These are phyloP conservation scores for Hoplostethus mediterraneus DNA, from an alignment of 2,797 vertebrate species.

Conservation along the genomic window DNA sequence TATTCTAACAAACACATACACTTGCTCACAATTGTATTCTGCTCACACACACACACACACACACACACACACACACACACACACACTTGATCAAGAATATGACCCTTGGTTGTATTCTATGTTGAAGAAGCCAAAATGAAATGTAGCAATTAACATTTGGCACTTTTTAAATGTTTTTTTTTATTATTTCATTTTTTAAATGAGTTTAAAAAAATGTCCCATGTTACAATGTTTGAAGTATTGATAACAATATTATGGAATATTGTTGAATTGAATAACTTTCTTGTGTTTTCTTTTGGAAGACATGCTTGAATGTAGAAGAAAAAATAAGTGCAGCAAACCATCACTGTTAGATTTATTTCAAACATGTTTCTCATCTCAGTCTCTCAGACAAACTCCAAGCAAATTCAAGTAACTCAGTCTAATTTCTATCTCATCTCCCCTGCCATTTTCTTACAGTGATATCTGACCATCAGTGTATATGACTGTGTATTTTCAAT, in stretches of 20 bases:
- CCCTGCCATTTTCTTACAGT: slow-evolving; percentile 44
- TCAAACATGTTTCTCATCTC: slow-evolving; percentile 60
- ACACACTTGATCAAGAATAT: background rate
- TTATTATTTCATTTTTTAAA: slow-evolving; percentile 40
- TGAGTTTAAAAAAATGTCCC: slow-evolving; percentile 37
- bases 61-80: background rate
- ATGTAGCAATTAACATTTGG: slow-evolving; percentile 82
- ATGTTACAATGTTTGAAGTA: slow-evolving; percentile 35
- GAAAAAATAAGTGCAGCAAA: slow-evolving; percentile 54
- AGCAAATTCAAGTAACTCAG: background rate
- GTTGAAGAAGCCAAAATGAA: slow-evolving; percentile 61
- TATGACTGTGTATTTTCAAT: slow-evolving; percentile 77
- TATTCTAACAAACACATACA: slow-evolving; percentile 23
- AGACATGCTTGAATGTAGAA: slow-evolving; percentile 87
- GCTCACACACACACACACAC: slow-evolving; percentile 15
- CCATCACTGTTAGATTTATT: slow-evolving; percentile 50
- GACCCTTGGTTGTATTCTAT: slow-evolving; percentile 23
- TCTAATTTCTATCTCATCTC: slow-evolving; percentile 31
- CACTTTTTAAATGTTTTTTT: slow-evolving; percentile 76
- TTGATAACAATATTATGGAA: slow-evolving; percentile 25
- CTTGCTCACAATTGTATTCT: slow-evolving; percentile 26
- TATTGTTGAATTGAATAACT: slow-evolving; percentile 36
- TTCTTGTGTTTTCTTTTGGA: slow-evolving; percentile 70
- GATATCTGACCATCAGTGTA: slow-evolving; percentile 63
- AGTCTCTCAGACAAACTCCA: slow-evolving; percentile 43